Evolutionary conservation across 2,888 invertebrate species (phyloP).

Genomic region (Torymus aiolomorphi): DNA sequence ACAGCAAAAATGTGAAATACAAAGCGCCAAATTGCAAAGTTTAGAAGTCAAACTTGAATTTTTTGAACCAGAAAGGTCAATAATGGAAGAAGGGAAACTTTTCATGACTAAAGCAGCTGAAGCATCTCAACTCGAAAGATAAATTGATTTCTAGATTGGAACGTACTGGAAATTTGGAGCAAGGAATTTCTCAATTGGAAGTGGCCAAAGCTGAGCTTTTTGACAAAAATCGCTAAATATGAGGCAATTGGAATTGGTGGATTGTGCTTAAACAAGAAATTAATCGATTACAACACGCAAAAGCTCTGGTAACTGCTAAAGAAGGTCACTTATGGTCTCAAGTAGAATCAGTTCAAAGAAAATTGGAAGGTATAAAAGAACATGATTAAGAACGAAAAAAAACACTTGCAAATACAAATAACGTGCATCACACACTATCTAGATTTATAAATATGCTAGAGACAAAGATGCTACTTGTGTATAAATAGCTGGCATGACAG

Average conservation of each 20-base stretch:
- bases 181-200: conserved; percentile 78
- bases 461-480: conserved; percentile 83
- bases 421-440: conserved; percentile 82
- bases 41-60: conserved; percentile 78
- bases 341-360: too few relatives aligned
- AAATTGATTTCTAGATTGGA: conserved; percentile 63
- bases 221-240: conserved; percentile 77
- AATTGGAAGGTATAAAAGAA: conserved; percentile 70
- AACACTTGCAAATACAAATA: conserved; percentile 80
- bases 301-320: conserved; percentile 81
- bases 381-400: conserved; percentile 80
- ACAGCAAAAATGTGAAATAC: conserved; percentile 77
- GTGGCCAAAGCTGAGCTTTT: conserved; percentile 81
- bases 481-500: too few relatives aligned
- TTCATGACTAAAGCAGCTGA: conserved; percentile 74
- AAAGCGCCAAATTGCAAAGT: conserved; percentile 77
- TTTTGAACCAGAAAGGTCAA: conserved; percentile 78
- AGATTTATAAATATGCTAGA: conserved; percentile 84
- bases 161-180: conserved; percentile 72
- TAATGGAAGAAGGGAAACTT: conserved; percentile 79
- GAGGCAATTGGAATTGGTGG: conserved; percentile 77
- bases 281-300: conserved; percentile 82
- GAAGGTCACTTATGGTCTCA: conserved; percentile 80
- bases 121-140: conserved; percentile 80
- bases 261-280: conserved; percentile 79